Conservation (phyloP, 2,888 invertebrate genomes). For the Nymphalis polychloros region DNA sequence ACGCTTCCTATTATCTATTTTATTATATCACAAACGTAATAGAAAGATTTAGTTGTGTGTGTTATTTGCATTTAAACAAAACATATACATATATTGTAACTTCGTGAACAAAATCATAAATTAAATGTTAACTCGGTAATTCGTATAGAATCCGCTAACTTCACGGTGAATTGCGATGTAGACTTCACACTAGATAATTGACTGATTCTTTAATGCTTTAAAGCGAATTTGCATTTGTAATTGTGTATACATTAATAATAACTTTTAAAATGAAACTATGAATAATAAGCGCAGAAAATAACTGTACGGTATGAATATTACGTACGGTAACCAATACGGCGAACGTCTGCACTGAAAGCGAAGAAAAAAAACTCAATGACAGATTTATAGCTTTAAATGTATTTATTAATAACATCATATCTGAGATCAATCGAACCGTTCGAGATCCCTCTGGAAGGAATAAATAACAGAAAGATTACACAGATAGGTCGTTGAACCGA, state of each 20-base stretch:
- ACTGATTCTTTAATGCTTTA: conserved; percentile 24
- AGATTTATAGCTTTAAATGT: conserved; percentile 26
- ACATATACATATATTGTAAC: too few species aligned
- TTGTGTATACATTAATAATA: conserved; percentile 22
- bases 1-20: too few species aligned
- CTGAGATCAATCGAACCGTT: conserved; percentile 45
- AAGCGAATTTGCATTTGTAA: conserved; percentile 26
- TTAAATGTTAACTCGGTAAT: conserved; percentile 17
- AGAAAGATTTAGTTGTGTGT: too few species aligned
- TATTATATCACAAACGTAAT: too few species aligned
- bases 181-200: conserved; percentile 31
- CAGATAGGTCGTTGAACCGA: conserved; percentile 46
- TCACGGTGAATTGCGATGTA: conserved; percentile 39
- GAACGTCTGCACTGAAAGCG: not conserved
- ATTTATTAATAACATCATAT: conserved; percentile 35
- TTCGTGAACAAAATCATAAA: too few species aligned
- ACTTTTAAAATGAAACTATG: conserved; percentile 20
- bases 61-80: too few species aligned
- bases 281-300: conserved; percentile 18
- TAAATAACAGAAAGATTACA: conserved; percentile 48
- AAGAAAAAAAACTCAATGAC: conserved; percentile 18
- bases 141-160: conserved; percentile 31
- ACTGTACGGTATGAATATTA: conserved; percentile 12
- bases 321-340: not conserved
- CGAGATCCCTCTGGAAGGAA: conserved; percentile 24